These are phyloP conservation scores for Mongoloraphidia duomilia DNA, from an alignment of 2,888 invertebrate species.

Conservation along the genomic window DNA sequence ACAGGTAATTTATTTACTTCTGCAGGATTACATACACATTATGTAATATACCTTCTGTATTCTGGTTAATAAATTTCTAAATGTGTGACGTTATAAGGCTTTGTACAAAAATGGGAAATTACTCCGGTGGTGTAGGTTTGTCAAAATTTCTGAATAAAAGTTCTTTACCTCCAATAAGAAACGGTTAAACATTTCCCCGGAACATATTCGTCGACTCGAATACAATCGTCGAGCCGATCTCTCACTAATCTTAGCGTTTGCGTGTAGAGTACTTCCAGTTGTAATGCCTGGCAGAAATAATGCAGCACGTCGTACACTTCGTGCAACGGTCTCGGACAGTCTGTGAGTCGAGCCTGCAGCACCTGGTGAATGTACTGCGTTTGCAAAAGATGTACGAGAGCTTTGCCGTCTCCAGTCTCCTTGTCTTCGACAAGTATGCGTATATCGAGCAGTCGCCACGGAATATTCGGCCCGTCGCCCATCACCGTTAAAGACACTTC, in stretches of 20 bases:
- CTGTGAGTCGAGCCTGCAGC: constrained; percentile 77
- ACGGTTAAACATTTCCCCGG: constrained; percentile 79
- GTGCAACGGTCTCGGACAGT: constrained; percentile 61
- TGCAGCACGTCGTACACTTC: constrained; percentile 77
- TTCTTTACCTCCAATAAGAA: constrained; percentile 80
- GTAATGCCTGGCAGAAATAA: constrained; percentile 88
- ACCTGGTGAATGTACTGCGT: constrained; percentile 87
- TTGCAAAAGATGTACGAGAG: constrained; percentile 88
- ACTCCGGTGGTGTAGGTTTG: no score
- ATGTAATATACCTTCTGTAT: no score
- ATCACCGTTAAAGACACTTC: constrained; percentile 91
- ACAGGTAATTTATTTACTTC: no score
- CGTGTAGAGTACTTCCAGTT: constrained; percentile 79
- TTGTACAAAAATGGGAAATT: not conserved
- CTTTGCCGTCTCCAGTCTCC: constrained; percentile 94
- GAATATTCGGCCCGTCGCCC: constrained; percentile 85
- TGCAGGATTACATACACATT: no score
- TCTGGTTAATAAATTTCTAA: no score
- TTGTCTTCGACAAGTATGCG: constrained; percentile 93
- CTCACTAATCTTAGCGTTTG: constrained; percentile 78
- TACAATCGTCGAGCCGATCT: constrained; percentile 77
- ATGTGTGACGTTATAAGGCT: no score
- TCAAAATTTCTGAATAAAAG: not conserved
- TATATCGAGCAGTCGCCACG: constrained; percentile 91
- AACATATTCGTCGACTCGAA: constrained; percentile 79